Percentiles rank a stretch among this genome's conserved stretches.
phyloP scores from a whole-genome alignment of 2,113 vertebrate species.

The Cygnus buccinator region DNA sequence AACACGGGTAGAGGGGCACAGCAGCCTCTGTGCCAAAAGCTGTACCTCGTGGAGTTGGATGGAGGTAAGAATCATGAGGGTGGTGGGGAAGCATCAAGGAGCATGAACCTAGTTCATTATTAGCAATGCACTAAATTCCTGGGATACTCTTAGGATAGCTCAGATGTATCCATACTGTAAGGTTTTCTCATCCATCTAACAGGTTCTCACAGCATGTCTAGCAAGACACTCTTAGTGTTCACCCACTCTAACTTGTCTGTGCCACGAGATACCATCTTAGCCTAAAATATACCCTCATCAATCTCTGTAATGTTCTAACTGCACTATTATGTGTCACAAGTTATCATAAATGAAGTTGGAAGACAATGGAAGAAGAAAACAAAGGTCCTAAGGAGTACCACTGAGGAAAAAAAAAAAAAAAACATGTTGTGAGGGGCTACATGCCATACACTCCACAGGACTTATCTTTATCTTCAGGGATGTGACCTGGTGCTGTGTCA shows the following conservation, averaged over 20 bases:
- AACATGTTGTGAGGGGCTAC: neutral
- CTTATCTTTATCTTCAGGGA: neutral
- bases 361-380: neutral
- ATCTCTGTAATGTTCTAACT: neutral
- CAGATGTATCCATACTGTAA: neutral
- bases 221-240: neutral
- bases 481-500: neutral
- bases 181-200: neutral
- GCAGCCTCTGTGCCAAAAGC: neutral
- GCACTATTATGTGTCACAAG: neutral
- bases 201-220: neutral
- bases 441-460: no score
- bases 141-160: neutral
- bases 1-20: neutral
- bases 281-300: neutral
- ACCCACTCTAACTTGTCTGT: neutral
- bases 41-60: neutral
- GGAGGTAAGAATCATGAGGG: neutral
- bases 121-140: neutral
- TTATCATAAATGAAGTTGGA: neutral
- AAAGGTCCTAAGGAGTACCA: neutral
- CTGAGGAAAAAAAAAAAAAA: neutral
- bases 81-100: fast-evolving
- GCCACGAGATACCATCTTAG: neutral
- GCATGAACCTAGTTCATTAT: neutral